Evolutionary conservation across 1,140 invertebrate genomes (phyloP).

Genomic region (Hylyphantes graminicola): DNA sequence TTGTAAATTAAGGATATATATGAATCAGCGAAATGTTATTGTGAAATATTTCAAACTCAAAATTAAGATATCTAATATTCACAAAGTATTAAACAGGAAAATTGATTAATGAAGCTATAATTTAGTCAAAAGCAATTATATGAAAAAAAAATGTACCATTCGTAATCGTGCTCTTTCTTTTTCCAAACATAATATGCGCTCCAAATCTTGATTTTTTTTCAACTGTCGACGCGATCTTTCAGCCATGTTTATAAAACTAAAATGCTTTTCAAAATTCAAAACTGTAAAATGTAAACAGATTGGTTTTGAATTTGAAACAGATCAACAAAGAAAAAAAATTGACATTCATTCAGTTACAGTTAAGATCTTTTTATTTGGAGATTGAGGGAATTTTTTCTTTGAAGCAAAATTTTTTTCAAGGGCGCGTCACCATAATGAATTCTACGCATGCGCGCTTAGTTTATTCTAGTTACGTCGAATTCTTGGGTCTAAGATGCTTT

Average conservation of each 20-base stretch:
- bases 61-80: background rate
- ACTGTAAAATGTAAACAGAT: background rate
- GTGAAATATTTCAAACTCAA: background rate
- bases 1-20: background rate
- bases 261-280: background rate
- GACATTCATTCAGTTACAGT: too few species aligned
- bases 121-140: background rate
- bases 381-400: too few species aligned
- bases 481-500: too few species aligned
- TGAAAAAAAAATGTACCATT: conserved; percentile 24
- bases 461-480: too few species aligned
- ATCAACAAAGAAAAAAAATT: too few species aligned
- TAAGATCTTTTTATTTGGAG: too few species aligned
- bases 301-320: too few species aligned
- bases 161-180: conserved; percentile 28
- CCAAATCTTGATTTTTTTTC: conserved; percentile 51
- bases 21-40: background rate
- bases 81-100: background rate
- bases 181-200: conserved; percentile 44
- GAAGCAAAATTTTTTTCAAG: too few species aligned
- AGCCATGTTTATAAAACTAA: conserved; percentile 36
- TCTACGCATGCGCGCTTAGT: too few species aligned
- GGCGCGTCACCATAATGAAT: too few species aligned
- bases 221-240: conserved; percentile 47
- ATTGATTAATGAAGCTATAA: background rate